Evolutionary conservation across 2,888 invertebrate genomes (phyloP).

Genomic region (Rambutsinella grinnellia): DNA sequence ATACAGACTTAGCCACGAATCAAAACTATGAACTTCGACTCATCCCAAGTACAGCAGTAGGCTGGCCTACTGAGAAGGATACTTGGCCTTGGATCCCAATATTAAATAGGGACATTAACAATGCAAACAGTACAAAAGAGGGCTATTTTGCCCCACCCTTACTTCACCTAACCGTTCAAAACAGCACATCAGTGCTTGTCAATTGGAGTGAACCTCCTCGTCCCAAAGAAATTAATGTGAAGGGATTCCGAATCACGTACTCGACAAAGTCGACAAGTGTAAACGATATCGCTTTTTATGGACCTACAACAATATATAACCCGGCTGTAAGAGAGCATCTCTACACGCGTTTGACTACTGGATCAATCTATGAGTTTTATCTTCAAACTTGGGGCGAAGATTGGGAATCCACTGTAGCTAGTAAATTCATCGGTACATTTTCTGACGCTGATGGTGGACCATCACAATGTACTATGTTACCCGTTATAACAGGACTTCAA

Average conservation of each 20-base stretch:
- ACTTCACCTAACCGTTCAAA: constrained; percentile 56
- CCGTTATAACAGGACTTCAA: constrained; percentile 50
- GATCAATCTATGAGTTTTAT: constrained; percentile 58
- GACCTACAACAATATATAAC: constrained; percentile 56
- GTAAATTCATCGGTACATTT: constrained; percentile 58
- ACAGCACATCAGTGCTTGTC: constrained; percentile 56
- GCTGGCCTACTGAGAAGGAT: constrained; percentile 47
- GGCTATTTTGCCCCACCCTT: constrained; percentile 48
- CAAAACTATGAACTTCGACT: constrained; percentile 59
- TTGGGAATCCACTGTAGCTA: constrained; percentile 59
- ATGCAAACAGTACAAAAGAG: constrained; percentile 52
- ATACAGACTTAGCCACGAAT: constrained; percentile 42
- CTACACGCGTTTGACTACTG: constrained; percentile 58
- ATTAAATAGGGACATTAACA: constrained; percentile 22
- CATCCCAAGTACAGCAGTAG: constrained; percentile 58
- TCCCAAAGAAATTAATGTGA: constrained; percentile 51
- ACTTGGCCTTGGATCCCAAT: constrained; percentile 45
- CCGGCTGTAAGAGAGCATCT: constrained; percentile 44
- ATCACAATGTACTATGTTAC: constrained; percentile 23
- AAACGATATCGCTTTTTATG: constrained; percentile 60
- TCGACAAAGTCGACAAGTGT: constrained; percentile 55
- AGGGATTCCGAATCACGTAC: constrained; percentile 61
- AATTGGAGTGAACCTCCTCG: constrained; percentile 59
- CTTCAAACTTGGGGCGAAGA: constrained; percentile 59
- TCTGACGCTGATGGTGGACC: constrained; percentile 24